Conservation (phyloP, 2,888 invertebrate genomes). For the Calameuta pallipes region DNA sequence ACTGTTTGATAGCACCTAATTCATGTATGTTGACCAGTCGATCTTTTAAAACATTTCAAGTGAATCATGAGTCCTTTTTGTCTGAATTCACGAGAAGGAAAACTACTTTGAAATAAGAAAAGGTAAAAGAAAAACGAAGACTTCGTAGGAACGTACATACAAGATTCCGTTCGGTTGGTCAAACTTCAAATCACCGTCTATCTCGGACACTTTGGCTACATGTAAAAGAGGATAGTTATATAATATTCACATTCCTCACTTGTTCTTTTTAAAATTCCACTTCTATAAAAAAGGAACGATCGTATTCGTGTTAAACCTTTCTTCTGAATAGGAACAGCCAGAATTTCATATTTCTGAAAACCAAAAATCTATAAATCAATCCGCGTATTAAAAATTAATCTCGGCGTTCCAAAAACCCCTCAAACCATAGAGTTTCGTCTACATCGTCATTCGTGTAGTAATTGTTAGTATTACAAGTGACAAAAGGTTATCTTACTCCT, state of each 20-base stretch:
- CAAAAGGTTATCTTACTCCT: no score
- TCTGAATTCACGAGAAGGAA: slow-evolving; percentile 27
- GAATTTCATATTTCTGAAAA: background rate
- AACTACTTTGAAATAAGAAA: background rate
- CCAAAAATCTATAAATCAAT: background rate
- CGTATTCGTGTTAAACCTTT: background rate
- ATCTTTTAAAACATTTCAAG: slow-evolving; percentile 47
- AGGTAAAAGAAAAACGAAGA: slow-evolving; percentile 21
- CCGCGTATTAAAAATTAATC: background rate
- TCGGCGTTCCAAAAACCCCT: background rate
- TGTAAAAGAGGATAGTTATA: background rate
- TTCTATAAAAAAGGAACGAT: background rate
- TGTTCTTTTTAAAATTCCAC: background rate
- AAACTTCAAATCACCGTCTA: background rate
- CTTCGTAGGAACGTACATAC: background rate
- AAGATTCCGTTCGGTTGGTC: background rate
- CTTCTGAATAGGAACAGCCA: background rate
- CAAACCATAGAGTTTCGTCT: background rate
- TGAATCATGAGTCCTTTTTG: slow-evolving; percentile 32
- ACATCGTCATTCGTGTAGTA: no score
- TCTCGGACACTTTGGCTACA: background rate
- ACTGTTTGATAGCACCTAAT: slow-evolving; percentile 47
- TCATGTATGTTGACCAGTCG: slow-evolving; percentile 47
- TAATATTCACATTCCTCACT: background rate
- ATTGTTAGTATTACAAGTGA: no score